These are phyloP conservation scores for Micronycteris hirsuta DNA, from an alignment of 2,113 vertebrate genomes.

Conservation along the genomic window DNA sequence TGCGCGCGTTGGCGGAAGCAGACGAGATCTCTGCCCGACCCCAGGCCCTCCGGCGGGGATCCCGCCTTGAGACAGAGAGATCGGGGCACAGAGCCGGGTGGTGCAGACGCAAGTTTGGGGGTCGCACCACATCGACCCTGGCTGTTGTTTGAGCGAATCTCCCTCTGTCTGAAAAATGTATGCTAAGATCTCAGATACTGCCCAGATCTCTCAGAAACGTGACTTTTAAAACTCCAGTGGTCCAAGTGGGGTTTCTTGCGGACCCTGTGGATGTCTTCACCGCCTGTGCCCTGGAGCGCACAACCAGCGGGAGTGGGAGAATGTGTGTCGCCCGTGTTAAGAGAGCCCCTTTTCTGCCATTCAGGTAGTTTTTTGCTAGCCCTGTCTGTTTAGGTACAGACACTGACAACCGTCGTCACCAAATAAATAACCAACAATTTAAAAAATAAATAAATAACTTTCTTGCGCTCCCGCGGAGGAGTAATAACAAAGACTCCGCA, in stretches of 20 bases:
- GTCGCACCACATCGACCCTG: rapidly evolving
- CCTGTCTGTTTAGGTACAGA: background rate
- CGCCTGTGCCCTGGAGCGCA: background rate
- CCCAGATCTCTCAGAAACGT: background rate
- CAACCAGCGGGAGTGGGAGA: background rate
- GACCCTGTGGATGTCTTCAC: background rate
- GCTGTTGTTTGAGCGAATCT: background rate
- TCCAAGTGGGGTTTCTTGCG: background rate
- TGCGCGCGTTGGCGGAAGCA: background rate
- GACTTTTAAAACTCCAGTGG: background rate
- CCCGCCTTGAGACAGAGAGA: background rate
- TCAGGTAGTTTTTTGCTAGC: background rate
- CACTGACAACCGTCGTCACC: background rate
- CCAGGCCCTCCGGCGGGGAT: too few relatives aligned
- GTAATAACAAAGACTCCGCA: slow-evolving; percentile 88
- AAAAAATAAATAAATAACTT: slow-evolving; percentile 83
- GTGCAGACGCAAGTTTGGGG: rapidly evolving
- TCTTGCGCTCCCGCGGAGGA: slow-evolving; percentile 78
- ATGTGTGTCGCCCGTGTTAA: background rate
- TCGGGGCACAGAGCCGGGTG: rapidly evolving
- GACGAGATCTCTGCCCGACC: background rate
- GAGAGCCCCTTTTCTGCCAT: background rate
- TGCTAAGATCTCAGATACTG: background rate
- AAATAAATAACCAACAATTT: slow-evolving; percentile 24
- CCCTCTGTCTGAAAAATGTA: background rate